Evolutionary conservation across 2,113 vertebrate genomes (phyloP), one percentile per base, ranked within the genome.

Genomic region (Sphaerodactylus townsendi): DNA sequence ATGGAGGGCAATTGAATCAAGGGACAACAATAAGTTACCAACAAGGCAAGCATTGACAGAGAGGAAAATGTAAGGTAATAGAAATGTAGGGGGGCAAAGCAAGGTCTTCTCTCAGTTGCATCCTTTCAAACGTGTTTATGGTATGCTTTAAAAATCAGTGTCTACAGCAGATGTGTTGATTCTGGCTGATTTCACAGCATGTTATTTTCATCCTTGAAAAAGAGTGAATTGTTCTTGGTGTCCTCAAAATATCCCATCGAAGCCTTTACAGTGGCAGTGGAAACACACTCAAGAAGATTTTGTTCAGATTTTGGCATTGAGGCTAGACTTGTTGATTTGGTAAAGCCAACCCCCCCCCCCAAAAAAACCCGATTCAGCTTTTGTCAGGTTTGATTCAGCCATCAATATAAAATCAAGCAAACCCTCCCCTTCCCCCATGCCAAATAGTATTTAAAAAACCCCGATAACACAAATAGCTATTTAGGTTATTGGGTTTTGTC

Each of bases 1-100:
- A 39, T 6, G 33, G 30, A 13, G 17, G 81, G 3, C 65, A 85
- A 77, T 82, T 90, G 41, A 87, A 56, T 21, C 64, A 80, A 80
- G 65, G 39, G 28, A 10, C 35, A 25, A 80, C 39, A 79, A 77
- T 89, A 28, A 88, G 39, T 86, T 79, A 82, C 83, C 86, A 33
- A 89, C 87, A 93, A 90, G 77, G 82, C 23, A 25, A 90, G 4
- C 11, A 35, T 25, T 92, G 80, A 93, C 75, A 92, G 87, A 9
- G 82, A 66, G 77, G 41, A 69, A 80, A 73, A 86, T 46, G 86
- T 77, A 91, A 79, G 76, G 21, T 93, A 94, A 93, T 70, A 76
- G 44, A 88, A 56, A 86, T 81, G 44, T 35, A 59, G 92, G 64
- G 83, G 0, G 87, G 35, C 65, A 17, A 85, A 84, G 44, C 78